Conservation (phyloP, 2,113 vertebrate genomes). For the Dissostichus mawsoni region DNA sequence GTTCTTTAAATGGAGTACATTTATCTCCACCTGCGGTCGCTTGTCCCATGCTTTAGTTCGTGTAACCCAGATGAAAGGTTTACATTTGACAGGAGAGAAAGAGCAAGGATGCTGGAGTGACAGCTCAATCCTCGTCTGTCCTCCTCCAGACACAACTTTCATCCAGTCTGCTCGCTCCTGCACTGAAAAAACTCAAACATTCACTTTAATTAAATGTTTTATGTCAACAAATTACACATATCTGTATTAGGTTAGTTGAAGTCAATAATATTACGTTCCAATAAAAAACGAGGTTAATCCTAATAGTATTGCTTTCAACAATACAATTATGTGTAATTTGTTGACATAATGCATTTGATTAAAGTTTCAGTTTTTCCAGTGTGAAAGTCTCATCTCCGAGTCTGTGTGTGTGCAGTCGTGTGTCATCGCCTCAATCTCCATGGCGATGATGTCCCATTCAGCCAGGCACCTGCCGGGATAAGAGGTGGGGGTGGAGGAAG, state of each 20-base stretch:
- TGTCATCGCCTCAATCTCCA: constrained; percentile 63
- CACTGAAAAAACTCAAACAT: no score
- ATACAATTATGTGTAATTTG: no score
- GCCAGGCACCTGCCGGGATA: constrained; percentile 67
- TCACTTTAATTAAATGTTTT: no score
- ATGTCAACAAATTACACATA: no score
- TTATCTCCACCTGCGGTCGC: constrained; percentile 44
- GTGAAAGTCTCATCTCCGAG: constrained; percentile 50
- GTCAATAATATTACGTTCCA: no score
- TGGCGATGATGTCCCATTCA: constrained; percentile 68
- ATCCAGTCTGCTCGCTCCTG: constrained; percentile 12
- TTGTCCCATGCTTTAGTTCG: constrained; percentile 35
- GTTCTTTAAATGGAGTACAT: constrained; percentile 53
- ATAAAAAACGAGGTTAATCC: no score
- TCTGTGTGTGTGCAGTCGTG: constrained; percentile 3
- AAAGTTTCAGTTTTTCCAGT: not conserved
- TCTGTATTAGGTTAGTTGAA: no score
- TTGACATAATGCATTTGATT: no score
- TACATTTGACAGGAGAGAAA: constrained; percentile 53
- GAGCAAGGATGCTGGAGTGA: constrained; percentile 50
- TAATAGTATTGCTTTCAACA: no score
- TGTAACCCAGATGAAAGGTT: constrained; percentile 54
- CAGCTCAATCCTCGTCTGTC: constrained; percentile 50
- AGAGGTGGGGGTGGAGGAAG: constrained; percentile 45
- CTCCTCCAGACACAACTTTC: constrained; percentile 42